Evolutionary conservation across 2,797 vertebrate genomes (phyloP).

Genomic region (Bradypodion pumilum): DNA sequence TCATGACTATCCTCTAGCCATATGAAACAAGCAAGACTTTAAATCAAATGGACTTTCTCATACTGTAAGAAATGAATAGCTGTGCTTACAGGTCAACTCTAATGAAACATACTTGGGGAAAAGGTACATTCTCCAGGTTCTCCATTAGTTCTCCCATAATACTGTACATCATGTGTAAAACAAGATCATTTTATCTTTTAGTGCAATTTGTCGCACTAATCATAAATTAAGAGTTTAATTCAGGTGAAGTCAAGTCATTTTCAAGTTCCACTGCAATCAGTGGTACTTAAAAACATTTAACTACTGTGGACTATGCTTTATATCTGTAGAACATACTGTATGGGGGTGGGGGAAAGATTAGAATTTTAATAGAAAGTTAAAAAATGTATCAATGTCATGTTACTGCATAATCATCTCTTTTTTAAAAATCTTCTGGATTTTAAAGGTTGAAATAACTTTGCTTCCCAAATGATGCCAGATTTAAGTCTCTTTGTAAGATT

Average conservation of each 20-base stretch:
- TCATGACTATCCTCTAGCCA: neutral
- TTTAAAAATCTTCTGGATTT: neutral
- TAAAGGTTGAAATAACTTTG: neutral
- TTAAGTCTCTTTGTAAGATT: constrained; percentile 25
- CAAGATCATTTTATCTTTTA: neutral
- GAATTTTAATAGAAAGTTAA: constrained; percentile 12
- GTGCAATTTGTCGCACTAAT: neutral
- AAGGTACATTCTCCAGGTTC: neutral
- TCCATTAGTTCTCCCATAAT: too few relatives aligned
- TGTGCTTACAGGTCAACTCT: neutral
- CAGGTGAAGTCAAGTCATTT: neutral
- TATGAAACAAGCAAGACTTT: neutral
- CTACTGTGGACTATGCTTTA: neutral
- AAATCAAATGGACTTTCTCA: neutral
- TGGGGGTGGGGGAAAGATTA: neutral
- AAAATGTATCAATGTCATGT: constrained; percentile 18
- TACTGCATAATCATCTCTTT: constrained; percentile 25
- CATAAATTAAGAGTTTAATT: neutral
- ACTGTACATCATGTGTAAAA: neutral
- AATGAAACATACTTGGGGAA: neutral
- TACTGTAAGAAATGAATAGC: neutral
- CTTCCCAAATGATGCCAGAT: constrained; percentile 22
- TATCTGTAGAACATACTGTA: constrained; percentile 13
- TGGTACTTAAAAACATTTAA: neutral
- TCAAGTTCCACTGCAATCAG: neutral